A percentile compares a stretch with the other conserved stretches of the same genome.
These are phyloP conservation scores for Megaptera novaeangliae DNA, from an alignment of 2,113 vertebrate genomes.

Conservation along the genomic window DNA sequence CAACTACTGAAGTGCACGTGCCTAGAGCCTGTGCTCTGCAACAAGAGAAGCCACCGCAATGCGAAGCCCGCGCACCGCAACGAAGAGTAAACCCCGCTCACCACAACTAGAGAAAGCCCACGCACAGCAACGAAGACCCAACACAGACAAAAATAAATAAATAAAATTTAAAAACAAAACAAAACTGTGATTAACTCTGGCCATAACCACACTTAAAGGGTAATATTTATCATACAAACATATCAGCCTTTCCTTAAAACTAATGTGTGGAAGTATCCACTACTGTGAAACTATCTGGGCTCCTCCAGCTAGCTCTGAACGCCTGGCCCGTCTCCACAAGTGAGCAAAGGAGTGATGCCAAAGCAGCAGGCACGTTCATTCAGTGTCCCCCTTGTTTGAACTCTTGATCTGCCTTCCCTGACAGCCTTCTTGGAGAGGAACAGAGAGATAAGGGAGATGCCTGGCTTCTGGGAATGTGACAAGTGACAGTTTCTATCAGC, in stretches of 20 bases:
- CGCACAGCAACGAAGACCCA: too few relatives aligned
- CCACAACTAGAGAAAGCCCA: too few relatives aligned
- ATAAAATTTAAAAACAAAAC: too few relatives aligned
- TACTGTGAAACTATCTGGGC: not conserved
- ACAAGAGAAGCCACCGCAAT: too few relatives aligned
- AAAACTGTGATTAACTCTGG: not conserved
- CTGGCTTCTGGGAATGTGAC: slow-evolving; percentile 8
- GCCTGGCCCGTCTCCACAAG: not conserved
- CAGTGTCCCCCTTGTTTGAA: not conserved
- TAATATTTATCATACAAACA: not conserved
- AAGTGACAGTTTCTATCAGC: slow-evolving; percentile 41
- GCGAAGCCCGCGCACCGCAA: too few relatives aligned
- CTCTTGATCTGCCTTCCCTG: not conserved
- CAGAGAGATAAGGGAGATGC: slow-evolving; percentile 6
- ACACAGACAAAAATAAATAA: too few relatives aligned
- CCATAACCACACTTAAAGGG: not conserved
- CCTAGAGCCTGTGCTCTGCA: too few relatives aligned
- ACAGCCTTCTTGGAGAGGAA: not conserved
- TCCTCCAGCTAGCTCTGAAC: not conserved
- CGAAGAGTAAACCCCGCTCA: too few relatives aligned
- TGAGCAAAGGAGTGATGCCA: not conserved
- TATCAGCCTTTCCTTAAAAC: not conserved
- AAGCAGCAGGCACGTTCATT: not conserved
- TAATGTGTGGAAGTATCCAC: not conserved
- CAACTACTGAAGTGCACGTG: too few relatives aligned